Conservation (phyloP, 2,797 vertebrate genomes). For the Sardinella longiceps region DNA sequence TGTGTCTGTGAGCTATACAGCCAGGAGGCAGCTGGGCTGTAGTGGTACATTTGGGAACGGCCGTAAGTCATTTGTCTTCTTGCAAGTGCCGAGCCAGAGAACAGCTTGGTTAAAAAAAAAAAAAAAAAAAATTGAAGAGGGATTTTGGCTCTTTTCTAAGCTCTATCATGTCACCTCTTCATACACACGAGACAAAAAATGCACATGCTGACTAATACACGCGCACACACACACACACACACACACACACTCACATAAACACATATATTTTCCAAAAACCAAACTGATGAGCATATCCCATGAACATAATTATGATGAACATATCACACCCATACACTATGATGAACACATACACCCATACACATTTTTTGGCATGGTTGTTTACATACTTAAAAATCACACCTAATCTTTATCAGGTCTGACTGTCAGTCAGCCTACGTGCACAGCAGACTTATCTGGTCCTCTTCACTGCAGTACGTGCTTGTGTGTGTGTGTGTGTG, state of each 20-base stretch:
- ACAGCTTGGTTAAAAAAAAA: neutral
- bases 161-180: neutral
- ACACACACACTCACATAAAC: neutral
- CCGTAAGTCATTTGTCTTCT: constrained; percentile 9
- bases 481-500: neutral
- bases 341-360: neutral
- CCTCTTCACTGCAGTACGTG: constrained; percentile 28
- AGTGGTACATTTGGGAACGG: constrained; percentile 6
- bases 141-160: constrained; percentile 5
- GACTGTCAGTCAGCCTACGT: constrained; percentile 41
- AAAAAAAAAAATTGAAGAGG: neutral
- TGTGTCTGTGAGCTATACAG: neutral
- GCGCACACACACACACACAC: neutral
- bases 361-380: constrained; percentile 33
- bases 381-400: constrained; percentile 52
- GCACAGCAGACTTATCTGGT: constrained; percentile 46
- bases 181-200: neutral
- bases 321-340: too few species aligned
- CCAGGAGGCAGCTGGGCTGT: constrained; percentile 15
- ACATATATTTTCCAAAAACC: too few species aligned
- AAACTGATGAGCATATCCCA: too few species aligned
- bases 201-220: too few species aligned
- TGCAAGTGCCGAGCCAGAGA: neutral
- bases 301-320: too few species aligned
- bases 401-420: constrained; percentile 45